These are phyloP conservation scores for Rhincodon typus DNA, from an alignment of 2,797 vertebrate species.

Conservation along the genomic window DNA sequence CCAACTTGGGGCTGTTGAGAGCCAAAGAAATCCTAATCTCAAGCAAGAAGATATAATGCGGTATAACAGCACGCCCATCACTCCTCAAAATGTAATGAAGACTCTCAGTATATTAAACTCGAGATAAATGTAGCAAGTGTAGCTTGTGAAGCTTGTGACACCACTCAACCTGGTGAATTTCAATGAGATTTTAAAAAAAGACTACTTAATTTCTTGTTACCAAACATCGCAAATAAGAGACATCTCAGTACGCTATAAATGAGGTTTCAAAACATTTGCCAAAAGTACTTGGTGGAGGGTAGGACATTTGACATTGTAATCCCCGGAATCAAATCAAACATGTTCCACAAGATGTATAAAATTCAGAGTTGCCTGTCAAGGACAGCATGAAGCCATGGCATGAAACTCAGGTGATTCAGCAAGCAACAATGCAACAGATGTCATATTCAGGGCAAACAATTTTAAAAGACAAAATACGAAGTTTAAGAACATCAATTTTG, in stretches of 20 bases:
- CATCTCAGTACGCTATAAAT: not conserved
- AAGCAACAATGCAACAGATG: not conserved
- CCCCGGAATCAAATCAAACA: not conserved
- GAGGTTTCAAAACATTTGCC: not conserved
- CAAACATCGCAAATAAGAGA: not conserved
- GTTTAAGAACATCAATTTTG: not conserved
- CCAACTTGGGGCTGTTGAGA: not conserved
- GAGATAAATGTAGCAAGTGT: not conserved
- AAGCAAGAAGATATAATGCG: not conserved
- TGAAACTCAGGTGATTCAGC: not conserved
- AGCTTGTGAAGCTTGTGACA: not conserved
- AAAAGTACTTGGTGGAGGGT: not conserved
- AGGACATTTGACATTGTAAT: not conserved
- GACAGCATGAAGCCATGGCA: not conserved
- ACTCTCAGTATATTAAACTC: not conserved
- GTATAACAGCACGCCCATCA: not conserved
- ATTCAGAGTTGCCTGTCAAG: not conserved
- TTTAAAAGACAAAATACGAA: not conserved
- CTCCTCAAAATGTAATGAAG: not conserved
- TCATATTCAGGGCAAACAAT: not conserved
- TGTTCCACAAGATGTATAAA: not conserved
- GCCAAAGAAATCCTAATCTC: not conserved
- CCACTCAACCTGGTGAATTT: not conserved
- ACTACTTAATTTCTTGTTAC: constrained; percentile 4
- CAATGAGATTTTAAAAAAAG: not conserved